Base-by-base conservation (phyloP, 2,888 invertebrate species). In the Tipula lateralis region DNA sequence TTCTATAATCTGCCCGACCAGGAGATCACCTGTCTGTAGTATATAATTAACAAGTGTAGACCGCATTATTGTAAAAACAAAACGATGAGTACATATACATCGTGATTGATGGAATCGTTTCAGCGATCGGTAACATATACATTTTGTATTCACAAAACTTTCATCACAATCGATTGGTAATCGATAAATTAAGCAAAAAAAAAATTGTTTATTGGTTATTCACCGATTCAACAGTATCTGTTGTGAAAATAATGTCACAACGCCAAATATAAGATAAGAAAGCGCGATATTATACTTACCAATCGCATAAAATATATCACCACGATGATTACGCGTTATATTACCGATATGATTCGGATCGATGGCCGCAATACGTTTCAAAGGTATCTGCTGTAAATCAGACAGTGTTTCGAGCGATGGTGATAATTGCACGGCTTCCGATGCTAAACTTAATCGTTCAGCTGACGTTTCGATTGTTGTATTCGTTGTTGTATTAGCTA, bases 301-400 rank as follows among this genome's bases (percentile, higher is more conserved):
- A 86, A 87, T 88, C 81, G 90, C 88, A 85, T 87, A 88, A 87
- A 90, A 90, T 84, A 89, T 87, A 87, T 90, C 90, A 85, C 90
- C 90, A 86, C 90, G 89, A 88, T 90, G 89, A 87, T 90, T 89
- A 87, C 90, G 88, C 82, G 90, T 90, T 87, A 90, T 88, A 88
- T 90, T 90, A 86, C 89, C 87, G 87, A 88, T 86, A 86, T 87
- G 88, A 88, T 88, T 85, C n/a, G 84, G 84, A 84, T 84, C 85
- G 66, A 9, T 9, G 66, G 66, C 66, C 29, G 82, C 32, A 82
- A 82, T 82, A n/a, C 82, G 29, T 82, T 30, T 82, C 7, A 82
- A 16, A 30, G 29, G 82, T 16, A 30, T 32, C 30, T 82, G 82
- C 4, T 82, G 16, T 5, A 30, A 29, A 82, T 82, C 32, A 16